phyloP scores from a whole-genome alignment of 1,140 invertebrate species.

The Doryteuthis pealeii region DNA sequence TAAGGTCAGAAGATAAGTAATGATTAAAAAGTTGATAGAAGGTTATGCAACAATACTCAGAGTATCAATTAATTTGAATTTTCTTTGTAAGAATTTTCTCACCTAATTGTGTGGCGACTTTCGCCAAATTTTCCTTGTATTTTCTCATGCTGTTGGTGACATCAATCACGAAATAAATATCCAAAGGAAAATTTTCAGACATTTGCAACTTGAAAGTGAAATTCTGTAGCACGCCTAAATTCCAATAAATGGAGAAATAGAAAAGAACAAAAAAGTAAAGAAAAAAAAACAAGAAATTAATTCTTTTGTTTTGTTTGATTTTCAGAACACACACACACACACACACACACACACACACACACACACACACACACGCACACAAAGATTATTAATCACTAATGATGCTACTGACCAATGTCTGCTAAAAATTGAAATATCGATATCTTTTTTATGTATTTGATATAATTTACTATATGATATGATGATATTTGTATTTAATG shows the following conservation, averaged over 20 bases:
- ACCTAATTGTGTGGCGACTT: neutral
- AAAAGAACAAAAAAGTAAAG: too few relatives aligned
- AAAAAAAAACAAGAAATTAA: too few relatives aligned
- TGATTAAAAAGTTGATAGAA: too few relatives aligned
- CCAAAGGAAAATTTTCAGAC: neutral
- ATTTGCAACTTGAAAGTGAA: neutral
- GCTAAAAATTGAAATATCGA: too few relatives aligned
- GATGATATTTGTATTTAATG: too few relatives aligned
- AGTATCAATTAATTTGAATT: too few relatives aligned
- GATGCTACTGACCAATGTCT: too few relatives aligned
- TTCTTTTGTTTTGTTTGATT: too few relatives aligned
- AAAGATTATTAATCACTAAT: neutral
- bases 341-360: neutral
- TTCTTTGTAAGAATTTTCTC: neutral
- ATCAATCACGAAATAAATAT: conserved; percentile 6
- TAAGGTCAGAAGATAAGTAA: too few relatives aligned
- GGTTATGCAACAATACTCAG: too few relatives aligned
- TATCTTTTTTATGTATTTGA: too few relatives aligned
- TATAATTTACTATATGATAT: too few relatives aligned
- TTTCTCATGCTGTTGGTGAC: neutral
- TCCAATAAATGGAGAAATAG: neutral
- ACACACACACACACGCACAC: neutral
- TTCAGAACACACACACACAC: conserved; percentile 9
- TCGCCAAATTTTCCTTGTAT: neutral
- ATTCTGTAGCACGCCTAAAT: neutral